Percentiles rank a stretch among this genome's conserved stretches.
phyloP scores from a whole-genome alignment of 2,888 invertebrate genomes.

The Omphaloscelis lunosa region DNA sequence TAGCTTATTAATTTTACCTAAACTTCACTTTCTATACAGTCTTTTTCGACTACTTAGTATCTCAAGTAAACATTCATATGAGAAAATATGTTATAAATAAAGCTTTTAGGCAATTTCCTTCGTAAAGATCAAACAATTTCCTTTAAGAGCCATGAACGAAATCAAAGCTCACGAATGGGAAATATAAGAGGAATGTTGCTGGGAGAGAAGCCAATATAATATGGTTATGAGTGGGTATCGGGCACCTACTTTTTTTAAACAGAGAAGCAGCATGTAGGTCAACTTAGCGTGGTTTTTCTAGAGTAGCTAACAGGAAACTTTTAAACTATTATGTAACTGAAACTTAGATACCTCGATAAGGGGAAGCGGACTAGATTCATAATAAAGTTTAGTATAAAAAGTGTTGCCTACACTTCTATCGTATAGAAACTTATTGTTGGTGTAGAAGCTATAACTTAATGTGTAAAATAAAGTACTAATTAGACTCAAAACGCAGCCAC shows the following conservation, averaged over 20 bases:
- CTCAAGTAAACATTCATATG: constrained; percentile 51
- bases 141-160: constrained; percentile 70
- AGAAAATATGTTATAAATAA: constrained; percentile 72
- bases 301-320: constrained; percentile 56
- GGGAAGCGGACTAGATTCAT: constrained; percentile 31
- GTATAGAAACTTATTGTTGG: neutral
- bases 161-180: constrained; percentile 72
- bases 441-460: neutral
- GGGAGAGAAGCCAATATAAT: constrained; percentile 66
- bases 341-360: constrained; percentile 53
- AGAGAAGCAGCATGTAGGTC: constrained; percentile 62
- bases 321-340: constrained; percentile 42
- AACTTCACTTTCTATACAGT: neutral
- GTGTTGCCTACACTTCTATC: neutral
- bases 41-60: constrained; percentile 29
- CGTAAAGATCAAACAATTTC: constrained; percentile 80
- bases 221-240: constrained; percentile 60
- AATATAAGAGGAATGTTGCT: constrained; percentile 63
- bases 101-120: constrained; percentile 78
- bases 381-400: constrained; percentile 44
- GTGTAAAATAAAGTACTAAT: constrained; percentile 31
- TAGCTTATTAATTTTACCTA: constrained; percentile 27
- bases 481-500: constrained; percentile 19
- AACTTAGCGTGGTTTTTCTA: constrained; percentile 49
- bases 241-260: constrained; percentile 55